Evolutionary conservation across 2,888 invertebrate genomes (phyloP), one percentile per base, ranked within the genome.

Genomic region (Eilema depressum): DNA sequence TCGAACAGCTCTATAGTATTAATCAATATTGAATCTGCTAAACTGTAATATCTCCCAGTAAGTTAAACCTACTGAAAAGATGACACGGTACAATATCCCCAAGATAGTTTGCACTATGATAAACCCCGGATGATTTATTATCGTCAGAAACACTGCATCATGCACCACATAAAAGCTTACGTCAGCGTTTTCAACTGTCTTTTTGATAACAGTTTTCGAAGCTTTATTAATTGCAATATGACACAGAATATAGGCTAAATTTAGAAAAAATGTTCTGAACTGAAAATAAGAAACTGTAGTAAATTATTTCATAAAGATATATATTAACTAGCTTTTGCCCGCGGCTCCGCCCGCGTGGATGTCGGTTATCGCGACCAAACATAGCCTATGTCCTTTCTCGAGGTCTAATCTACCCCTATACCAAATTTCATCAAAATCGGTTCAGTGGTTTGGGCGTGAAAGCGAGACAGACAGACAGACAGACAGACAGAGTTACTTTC

Each of bases 141-240:
- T 70, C 53, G 63, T 68, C 63, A n/a, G 20, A 65, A 78, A 77
- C 75, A 78, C 75, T 78, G 81, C 77, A 75, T 72, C 75, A 72
- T 77, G 72, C 30, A 63, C 30, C 30, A 63, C 37, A 56, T 63
- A 67, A 67, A 68, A 37, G 68, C 28, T 56, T 61, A 57, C 61
- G 57, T 60, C 37, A 68, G 71, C 61, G 23, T 57, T 61, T 71
- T 61, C 28, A 30, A 64, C 20, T 66, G 5, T 33, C 53, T 56
- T 70, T 68, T 68, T 41, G 37, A 61, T 61, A 25, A 59, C 66
- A 66, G 53, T 53, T 53, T 59, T 66, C 59, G 57, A 66, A 41
- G 63, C 66, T 20, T 47, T 17, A 41, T 41, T 41, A 41, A 41
- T 41, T 41, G 41, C 1, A 17, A 20, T 47, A 47, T 17, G 47